Evolutionary conservation across 2,888 invertebrate genomes (phyloP).

Genomic region (Macrosiphum euphorbiae): DNA sequence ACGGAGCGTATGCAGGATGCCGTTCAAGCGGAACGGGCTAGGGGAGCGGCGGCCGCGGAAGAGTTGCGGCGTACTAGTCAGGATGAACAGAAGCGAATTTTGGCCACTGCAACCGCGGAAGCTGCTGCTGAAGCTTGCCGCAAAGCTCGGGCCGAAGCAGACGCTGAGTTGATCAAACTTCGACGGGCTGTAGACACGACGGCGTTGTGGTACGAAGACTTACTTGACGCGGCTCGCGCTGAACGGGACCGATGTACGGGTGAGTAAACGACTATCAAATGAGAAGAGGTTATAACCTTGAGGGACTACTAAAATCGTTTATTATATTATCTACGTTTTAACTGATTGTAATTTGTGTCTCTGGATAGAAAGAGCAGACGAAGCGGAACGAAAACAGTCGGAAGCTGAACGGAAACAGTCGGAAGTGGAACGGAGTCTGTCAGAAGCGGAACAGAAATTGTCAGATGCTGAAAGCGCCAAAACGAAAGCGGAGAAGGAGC

Average conservation of each 20-base stretch:
- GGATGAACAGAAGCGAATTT: background rate
- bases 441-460: background rate
- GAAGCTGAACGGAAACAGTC: background rate
- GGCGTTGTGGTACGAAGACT: conserved; percentile 44
- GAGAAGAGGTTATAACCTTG: background rate
- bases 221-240: conserved; percentile 9
- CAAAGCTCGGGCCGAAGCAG: conserved; percentile 43
- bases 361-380: background rate
- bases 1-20: background rate
- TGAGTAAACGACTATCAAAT: background rate
- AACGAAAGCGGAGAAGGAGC: background rate
- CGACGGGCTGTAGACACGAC: conserved; percentile 45
- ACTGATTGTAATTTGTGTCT: background rate
- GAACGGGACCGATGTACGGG: conserved; percentile 32
- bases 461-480: background rate
- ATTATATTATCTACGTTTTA: background rate
- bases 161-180: conserved; percentile 28
- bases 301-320: background rate
- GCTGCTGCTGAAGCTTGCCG: conserved; percentile 22
- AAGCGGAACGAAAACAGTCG: conserved; percentile 4
- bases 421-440: conserved; percentile 4
- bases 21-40: conserved; percentile 26
- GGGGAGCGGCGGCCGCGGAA: background rate
- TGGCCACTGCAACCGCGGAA: background rate
- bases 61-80: background rate